phyloP scores from a whole-genome alignment of 1,140 invertebrate genomes.

The Drosophila kohkoa region DNA sequence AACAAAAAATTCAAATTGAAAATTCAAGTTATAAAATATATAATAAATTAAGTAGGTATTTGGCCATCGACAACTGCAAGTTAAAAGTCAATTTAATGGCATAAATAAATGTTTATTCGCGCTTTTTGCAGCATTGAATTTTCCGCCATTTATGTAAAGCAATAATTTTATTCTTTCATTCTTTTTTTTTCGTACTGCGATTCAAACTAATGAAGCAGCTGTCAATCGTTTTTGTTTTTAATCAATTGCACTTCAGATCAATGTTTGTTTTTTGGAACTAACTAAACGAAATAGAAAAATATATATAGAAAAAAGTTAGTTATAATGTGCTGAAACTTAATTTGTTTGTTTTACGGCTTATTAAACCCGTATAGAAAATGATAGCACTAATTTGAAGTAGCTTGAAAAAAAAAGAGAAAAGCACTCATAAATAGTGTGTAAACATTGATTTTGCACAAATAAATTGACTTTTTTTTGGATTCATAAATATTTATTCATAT shows the following conservation, averaged over 20 bases:
- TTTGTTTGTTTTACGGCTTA: slow-evolving; percentile 20
- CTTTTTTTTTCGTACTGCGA: neutral
- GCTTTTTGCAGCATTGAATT: neutral
- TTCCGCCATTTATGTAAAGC: slow-evolving; percentile 9
- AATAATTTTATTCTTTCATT: neutral
- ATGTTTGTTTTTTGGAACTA: neutral
- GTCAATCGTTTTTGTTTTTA: slow-evolving; percentile 19
- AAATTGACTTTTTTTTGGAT: neutral
- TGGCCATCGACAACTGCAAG: neutral
- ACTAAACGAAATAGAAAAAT: slow-evolving; percentile 2
- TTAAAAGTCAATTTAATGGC: neutral
- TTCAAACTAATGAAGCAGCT: slow-evolving; percentile 25
- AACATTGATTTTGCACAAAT: neutral
- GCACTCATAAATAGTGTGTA: neutral
- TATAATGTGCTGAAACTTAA: slow-evolving; percentile 15
- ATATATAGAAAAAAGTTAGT: neutral
- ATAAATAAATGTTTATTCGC: slow-evolving; percentile 3
- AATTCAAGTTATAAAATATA: too few relatives aligned
- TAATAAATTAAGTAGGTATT: neutral
- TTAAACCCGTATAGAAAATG: slow-evolving; percentile 25
- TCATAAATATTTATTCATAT: neutral
- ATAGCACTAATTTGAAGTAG: neutral
- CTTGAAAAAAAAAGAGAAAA: slow-evolving; percentile 6
- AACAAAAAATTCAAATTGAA: too few relatives aligned
- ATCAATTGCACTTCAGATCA: neutral